Evolutionary conservation across 2,113 vertebrate genomes (phyloP).

Genomic region (Cricetomys ansorgei): DNA sequence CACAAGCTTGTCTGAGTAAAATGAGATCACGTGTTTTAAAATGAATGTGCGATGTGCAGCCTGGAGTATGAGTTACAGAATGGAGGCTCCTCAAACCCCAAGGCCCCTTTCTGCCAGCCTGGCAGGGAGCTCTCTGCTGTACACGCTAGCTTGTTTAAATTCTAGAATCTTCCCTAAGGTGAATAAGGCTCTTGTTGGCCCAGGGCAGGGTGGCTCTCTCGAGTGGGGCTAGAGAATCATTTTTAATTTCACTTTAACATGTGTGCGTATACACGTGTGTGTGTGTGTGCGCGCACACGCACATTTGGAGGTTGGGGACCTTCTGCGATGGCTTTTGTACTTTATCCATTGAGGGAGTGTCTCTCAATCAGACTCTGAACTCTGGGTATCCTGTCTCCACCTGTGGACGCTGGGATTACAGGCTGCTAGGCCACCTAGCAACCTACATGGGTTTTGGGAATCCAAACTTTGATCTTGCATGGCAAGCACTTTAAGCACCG

Average conservation of each 20-base stretch:
- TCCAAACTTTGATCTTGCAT: not conserved
- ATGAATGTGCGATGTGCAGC: not conserved
- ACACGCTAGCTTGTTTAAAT: not conserved
- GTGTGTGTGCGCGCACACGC: not conserved
- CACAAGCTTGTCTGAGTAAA: not conserved
- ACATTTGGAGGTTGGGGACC: not conserved
- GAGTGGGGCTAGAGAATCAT: not conserved
- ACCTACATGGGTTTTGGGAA: not conserved
- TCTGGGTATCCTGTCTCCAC: not conserved
- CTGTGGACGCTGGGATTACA: not conserved
- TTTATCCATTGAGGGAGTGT: not conserved
- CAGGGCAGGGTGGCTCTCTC: not conserved
- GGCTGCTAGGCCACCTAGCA: not conserved
- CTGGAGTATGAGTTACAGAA: not conserved
- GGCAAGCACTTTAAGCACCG: not conserved
- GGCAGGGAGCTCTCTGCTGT: not conserved
- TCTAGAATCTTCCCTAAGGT: not conserved
- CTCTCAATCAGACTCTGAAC: not conserved
- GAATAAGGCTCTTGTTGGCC: not conserved
- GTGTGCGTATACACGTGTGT: not conserved
- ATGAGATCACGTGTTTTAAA: not conserved
- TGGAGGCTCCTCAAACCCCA: not conserved
- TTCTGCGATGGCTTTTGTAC: not conserved
- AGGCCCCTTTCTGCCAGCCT: not conserved
- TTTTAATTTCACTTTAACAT: not conserved